These are phyloP conservation scores for Callopanchax toddi DNA, from an alignment of 2,113 vertebrate genomes.

Conservation along the genomic window DNA sequence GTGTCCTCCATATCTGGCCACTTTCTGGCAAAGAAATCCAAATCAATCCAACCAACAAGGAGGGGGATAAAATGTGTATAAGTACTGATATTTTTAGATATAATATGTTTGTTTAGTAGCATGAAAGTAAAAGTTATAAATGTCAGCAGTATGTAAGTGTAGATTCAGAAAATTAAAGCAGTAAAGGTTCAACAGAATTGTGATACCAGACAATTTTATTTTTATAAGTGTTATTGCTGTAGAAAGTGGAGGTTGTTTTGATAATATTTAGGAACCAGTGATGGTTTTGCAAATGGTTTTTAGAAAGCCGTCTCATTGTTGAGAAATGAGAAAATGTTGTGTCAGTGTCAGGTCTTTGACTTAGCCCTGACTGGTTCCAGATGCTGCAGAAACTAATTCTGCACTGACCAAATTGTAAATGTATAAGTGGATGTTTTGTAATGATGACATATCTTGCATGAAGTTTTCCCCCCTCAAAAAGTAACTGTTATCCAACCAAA, in stretches of 20 bases:
- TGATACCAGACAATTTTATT: not conserved
- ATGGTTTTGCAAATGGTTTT: not conserved
- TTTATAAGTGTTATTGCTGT: not conserved
- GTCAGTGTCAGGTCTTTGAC: too few species aligned
- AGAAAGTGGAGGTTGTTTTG: not conserved
- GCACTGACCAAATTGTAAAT: too few species aligned
- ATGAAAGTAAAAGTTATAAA: not conserved
- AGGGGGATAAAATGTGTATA: constrained; percentile 26
- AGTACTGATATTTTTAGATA: not conserved
- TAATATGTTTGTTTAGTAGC: too few species aligned
- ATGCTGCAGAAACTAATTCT: too few species aligned
- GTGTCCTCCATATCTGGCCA: constrained; percentile 76
- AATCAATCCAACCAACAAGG: constrained; percentile 40
- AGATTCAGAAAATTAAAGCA: not conserved
- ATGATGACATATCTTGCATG: too few species aligned
- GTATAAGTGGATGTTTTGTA: too few species aligned
- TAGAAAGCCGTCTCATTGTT: not conserved
- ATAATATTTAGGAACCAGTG: not conserved
- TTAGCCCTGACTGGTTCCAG: too few species aligned
- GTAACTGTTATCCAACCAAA: too few species aligned
- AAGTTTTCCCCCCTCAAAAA: too few species aligned
- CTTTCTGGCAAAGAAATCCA: constrained; percentile 65
- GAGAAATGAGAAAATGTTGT: too few species aligned
- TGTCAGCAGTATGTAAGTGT: constrained; percentile 3
- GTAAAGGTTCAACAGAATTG: not conserved